Evolutionary conservation across 2,888 invertebrate species (phyloP).

Genomic region (Eupithecia tripunctaria): DNA sequence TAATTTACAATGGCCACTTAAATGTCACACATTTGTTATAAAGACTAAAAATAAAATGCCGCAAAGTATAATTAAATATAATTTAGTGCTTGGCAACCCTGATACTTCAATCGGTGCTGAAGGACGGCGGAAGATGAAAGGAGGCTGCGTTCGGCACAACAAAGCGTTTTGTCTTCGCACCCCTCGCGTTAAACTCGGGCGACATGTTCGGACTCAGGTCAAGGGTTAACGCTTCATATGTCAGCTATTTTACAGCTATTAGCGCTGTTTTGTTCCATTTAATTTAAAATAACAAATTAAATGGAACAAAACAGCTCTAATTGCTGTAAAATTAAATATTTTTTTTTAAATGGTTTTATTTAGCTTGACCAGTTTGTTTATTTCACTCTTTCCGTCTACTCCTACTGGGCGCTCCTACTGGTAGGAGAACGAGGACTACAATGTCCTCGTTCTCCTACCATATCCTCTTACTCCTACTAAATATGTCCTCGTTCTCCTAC

Average conservation of each 20-base stretch:
- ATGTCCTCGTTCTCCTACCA: too few relatives aligned
- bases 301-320: too few relatives aligned
- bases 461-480: too few relatives aligned
- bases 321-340: too few relatives aligned
- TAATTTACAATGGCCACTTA: background rate
- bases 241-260: conserved; percentile 11
- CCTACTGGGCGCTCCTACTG: too few relatives aligned
- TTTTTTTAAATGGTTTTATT: too few relatives aligned
- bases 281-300: background rate
- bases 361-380: too few relatives aligned
- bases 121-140: conserved; percentile 73
- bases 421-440: too few relatives aligned
- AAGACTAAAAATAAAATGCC: background rate
- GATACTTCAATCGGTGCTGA: conserved; percentile 56
- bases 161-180: conserved; percentile 73
- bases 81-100: conserved; percentile 53
- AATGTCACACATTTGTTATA: background rate
- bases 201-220: conserved; percentile 43
- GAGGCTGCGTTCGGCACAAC: conserved; percentile 70
- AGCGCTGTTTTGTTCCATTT: background rate
- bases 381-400: too few relatives aligned
- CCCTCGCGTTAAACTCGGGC: conserved; percentile 53
- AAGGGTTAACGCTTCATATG: conserved; percentile 39
- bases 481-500: too few relatives aligned
- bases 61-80: background rate